A percentile compares a stretch with the other conserved stretches of the same genome.
Conservation (phyloP, 35 echinoderm and acorn worm species). For the Strongylocentrotus purpuratus region DNA sequence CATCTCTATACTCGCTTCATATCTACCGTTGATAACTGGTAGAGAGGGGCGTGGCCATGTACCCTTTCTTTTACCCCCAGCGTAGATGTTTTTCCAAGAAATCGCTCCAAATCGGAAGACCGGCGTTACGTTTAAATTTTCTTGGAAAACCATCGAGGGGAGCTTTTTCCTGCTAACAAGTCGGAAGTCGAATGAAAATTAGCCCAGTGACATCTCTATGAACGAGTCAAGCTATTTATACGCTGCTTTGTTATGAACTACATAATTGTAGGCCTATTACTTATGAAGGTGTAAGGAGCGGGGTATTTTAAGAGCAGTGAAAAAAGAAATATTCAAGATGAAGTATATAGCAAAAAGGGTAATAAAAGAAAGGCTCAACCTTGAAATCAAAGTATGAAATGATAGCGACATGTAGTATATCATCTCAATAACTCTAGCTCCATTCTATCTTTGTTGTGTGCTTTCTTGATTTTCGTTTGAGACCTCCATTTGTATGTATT, state of each 20-base stretch:
- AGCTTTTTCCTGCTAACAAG: neutral
- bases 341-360: too few relatives aligned
- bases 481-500: too few relatives aligned
- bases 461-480: too few relatives aligned
- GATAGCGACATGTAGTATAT: too few relatives aligned
- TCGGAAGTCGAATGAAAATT: slow-evolving; percentile 29
- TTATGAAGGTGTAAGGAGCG: neutral
- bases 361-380: too few relatives aligned
- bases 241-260: neutral
- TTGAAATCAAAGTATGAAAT: too few relatives aligned
- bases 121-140: neutral
- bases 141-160: slow-evolving; percentile 29
- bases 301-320: neutral
- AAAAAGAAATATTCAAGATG: neutral
- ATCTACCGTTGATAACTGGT: neutral
- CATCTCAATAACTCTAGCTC: too few relatives aligned
- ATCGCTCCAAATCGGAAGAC: slow-evolving; percentile 25
- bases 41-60: neutral
- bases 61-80: neutral
- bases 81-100: neutral
- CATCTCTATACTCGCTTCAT: neutral
- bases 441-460: too few relatives aligned
- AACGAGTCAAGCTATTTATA: neutral
- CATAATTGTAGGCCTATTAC: neutral
- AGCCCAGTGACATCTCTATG: neutral